phyloP scores from a whole-genome alignment of 2,797 vertebrate genomes.

The Microctenopoma stevenorrisi region DNA sequence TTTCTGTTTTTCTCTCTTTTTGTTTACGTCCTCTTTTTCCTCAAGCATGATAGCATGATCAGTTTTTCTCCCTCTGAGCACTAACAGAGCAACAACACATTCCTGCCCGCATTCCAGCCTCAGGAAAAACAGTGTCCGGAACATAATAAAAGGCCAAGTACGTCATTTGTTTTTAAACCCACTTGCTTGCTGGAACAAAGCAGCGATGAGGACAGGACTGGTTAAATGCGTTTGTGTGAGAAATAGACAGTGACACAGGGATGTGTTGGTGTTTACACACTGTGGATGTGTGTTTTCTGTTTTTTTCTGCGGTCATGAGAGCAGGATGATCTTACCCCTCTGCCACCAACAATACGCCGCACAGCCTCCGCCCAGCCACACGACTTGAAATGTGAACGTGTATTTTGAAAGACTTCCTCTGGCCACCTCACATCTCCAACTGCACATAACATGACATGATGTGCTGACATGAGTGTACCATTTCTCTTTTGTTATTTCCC shows the following conservation, averaged over 20 bases:
- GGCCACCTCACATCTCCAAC: conserved; percentile 13
- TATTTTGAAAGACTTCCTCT: neutral
- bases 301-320: conserved; percentile 58
- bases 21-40: conserved; percentile 43
- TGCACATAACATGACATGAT: neutral
- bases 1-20: conserved; percentile 26
- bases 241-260: conserved; percentile 61
- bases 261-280: conserved; percentile 61
- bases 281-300: conserved; percentile 38
- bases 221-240: conserved; percentile 68
- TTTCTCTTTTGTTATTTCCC: conserved; percentile 14
- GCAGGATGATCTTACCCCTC: conserved; percentile 34
- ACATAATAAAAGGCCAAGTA: conserved; percentile 82
- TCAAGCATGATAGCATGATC: conserved; percentile 61
- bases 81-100: conserved; percentile 84
- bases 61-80: conserved; percentile 74
- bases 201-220: conserved; percentile 65
- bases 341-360: conserved; percentile 17
- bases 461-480: too few species aligned
- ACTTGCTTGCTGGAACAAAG: conserved; percentile 77
- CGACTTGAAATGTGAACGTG: conserved; percentile 28
- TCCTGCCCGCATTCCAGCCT: conserved; percentile 84
- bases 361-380: conserved; percentile 17
- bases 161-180: conserved; percentile 82
- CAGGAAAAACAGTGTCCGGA: conserved; percentile 82